These are phyloP conservation scores for Geococcyx californianus DNA, from an alignment of 2,113 vertebrate genomes.

Conservation along the genomic window DNA sequence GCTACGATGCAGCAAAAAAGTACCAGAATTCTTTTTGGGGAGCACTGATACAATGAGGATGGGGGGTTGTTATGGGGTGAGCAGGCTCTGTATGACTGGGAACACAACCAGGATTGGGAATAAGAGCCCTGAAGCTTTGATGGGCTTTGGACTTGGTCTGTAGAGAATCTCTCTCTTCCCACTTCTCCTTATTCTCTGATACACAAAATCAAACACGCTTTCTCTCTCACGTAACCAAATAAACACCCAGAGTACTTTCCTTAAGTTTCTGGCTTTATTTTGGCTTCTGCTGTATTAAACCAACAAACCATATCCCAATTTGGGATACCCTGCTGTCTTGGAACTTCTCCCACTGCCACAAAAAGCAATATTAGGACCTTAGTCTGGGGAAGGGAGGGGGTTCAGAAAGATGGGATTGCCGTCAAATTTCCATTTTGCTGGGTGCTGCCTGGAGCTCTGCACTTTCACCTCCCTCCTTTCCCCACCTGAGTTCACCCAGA, in stretches of 20 bases:
- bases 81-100: not conserved
- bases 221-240: not conserved
- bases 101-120: not conserved
- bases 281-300: not conserved
- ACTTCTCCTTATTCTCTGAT: not conserved
- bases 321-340: not conserved
- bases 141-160: not conserved
- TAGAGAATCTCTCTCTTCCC: not conserved
- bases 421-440: not conserved
- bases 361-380: not conserved
- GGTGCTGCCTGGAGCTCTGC: not conserved
- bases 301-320: fast-evolving
- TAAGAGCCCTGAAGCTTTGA: not conserved
- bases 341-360: not conserved
- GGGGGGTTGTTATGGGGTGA: fast-evolving
- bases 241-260: not conserved
- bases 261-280: not conserved
- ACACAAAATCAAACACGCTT: not conserved
- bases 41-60: not conserved
- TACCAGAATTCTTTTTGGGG: not conserved
- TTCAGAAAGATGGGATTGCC: not conserved
- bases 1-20: fast-evolving
- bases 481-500: not conserved
- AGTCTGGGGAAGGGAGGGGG: no score
- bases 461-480: not conserved